These are phyloP conservation scores for Hippoglossus hippoglossus DNA, from an alignment of 2,797 vertebrate species.

Conservation along the genomic window DNA sequence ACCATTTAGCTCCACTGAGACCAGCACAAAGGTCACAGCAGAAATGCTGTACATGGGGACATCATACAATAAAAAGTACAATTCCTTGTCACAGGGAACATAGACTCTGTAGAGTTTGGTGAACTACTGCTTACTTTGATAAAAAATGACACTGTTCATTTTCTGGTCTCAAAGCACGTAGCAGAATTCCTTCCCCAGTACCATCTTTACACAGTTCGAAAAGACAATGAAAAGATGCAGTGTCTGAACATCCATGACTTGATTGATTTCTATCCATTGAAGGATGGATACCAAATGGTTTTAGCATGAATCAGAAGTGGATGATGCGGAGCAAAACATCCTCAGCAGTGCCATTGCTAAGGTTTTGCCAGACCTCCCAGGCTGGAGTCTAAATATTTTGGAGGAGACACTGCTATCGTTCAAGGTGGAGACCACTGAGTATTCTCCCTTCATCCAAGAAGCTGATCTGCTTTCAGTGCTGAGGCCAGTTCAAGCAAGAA, in stretches of 20 bases:
- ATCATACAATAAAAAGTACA: constrained; percentile 16
- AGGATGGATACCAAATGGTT: constrained; percentile 16
- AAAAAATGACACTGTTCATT: constrained; percentile 24
- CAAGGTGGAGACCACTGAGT: constrained; percentile 17
- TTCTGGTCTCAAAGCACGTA: constrained; percentile 6
- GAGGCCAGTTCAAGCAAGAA: constrained; percentile 15
- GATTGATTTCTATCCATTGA: not conserved
- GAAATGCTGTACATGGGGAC: constrained; percentile 8
- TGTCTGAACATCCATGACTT: not conserved
- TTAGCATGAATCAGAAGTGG: constrained; percentile 10
- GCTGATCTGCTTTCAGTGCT: constrained; percentile 15
- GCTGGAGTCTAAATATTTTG: not conserved
- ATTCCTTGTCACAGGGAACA: not conserved
- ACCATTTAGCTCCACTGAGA: constrained; percentile 11
- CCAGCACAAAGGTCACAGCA: constrained; percentile 6
- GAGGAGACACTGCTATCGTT: constrained; percentile 14
- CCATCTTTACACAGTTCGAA: constrained; percentile 18
- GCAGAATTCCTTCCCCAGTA: constrained; percentile 7
- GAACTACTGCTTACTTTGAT: constrained; percentile 9
- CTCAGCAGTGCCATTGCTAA: not conserved
- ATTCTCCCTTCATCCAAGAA: constrained; percentile 20
- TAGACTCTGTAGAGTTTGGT: constrained; percentile 6
- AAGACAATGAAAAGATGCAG: constrained; percentile 8
- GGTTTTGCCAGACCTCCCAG: constrained; percentile 21
- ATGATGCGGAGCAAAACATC: not conserved